Conservation (phyloP, 2,797 vertebrate genomes). For the Peromyscus nudipes region DNA sequence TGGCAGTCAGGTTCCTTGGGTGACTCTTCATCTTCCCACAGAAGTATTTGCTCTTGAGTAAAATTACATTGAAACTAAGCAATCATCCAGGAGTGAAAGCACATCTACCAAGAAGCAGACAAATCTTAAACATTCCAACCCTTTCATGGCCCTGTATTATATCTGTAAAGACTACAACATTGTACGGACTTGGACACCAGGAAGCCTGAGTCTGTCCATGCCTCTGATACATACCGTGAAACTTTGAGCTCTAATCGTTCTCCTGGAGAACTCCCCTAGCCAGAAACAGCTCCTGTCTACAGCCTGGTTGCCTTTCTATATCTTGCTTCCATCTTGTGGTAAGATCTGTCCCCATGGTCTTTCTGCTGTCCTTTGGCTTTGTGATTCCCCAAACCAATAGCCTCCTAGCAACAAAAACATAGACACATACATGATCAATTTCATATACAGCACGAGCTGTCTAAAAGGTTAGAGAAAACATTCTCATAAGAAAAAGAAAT, state of each 20-base stretch:
- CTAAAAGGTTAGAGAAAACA: background rate
- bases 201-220: background rate
- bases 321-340: background rate
- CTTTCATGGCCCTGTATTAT: background rate
- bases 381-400: background rate
- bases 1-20: background rate
- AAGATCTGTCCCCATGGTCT: background rate
- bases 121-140: background rate
- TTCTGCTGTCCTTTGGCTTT: background rate
- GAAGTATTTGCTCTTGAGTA: background rate
- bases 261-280: fast-evolving
- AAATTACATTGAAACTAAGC: background rate
- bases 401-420: background rate
- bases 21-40: background rate
- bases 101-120: background rate
- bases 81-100: background rate
- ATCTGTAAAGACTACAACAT: background rate
- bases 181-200: background rate
- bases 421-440: background rate
- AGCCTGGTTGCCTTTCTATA: background rate
- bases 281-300: background rate
- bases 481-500: background rate
- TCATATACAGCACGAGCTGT: background rate
- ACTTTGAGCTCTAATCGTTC: background rate
- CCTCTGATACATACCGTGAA: background rate